Evolutionary conservation across 2,113 vertebrate species (phyloP).

Genomic region (Lepus americanus): DNA sequence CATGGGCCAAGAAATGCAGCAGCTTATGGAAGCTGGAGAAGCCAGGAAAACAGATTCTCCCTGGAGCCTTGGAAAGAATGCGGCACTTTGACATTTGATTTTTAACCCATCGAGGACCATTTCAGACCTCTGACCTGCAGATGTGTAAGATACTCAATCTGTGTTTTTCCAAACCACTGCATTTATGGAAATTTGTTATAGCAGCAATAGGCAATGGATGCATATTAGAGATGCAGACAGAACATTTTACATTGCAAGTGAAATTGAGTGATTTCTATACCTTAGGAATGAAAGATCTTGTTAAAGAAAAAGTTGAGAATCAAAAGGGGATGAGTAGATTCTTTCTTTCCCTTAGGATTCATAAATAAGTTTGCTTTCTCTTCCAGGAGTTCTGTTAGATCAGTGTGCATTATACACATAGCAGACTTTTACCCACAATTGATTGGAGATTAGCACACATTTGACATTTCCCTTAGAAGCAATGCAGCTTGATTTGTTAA

Average conservation of each 20-base stretch:
- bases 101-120: not conserved
- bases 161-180: not conserved
- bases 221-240: not conserved
- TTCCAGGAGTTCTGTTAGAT: not conserved
- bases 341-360: not conserved
- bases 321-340: not conserved
- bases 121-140: not conserved
- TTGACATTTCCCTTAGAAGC: not conserved
- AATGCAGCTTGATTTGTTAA: not conserved
- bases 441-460: not conserved
- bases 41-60: not conserved
- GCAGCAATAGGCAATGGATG: not conserved
- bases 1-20: not conserved
- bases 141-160: not conserved
- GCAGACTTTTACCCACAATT: not conserved
- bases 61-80: not conserved
- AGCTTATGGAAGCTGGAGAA: not conserved
- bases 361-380: not conserved
- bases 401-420: not conserved
- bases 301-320: not conserved
- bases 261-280: conserved; percentile 6
- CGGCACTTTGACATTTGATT: not conserved
- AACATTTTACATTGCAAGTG: not conserved
- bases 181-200: not conserved
- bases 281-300: not conserved